Evolutionary conservation across 2,888 invertebrate species (phyloP).

Genomic region (Dynastes hyllus): DNA sequence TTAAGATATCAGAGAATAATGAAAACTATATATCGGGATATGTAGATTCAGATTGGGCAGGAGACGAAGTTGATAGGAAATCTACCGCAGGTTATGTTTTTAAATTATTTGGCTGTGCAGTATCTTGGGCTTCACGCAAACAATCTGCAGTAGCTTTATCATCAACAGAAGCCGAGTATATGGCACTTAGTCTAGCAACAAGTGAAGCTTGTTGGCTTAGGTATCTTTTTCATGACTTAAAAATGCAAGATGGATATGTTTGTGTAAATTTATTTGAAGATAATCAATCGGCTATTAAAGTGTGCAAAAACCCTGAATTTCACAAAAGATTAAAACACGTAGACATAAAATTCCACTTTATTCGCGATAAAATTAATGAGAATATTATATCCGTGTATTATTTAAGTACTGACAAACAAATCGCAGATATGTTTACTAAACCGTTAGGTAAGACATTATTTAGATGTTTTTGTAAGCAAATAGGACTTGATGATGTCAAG

Average conservation of each 20-base stretch:
- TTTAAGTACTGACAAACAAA: neutral
- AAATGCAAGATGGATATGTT: neutral
- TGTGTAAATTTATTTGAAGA: neutral
- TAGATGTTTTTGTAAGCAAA: too few species aligned
- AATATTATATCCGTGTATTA: neutral
- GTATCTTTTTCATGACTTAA: conserved; percentile 3
- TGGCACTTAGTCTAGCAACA: neutral
- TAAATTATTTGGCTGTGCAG: too few species aligned
- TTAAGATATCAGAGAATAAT: neutral
- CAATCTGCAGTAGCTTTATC: too few species aligned
- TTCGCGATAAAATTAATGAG: neutral
- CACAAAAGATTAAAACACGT: conserved; percentile 30
- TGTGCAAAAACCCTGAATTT: conserved; percentile 19
- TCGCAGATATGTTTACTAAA: too few species aligned
- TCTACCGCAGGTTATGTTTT: too few species aligned
- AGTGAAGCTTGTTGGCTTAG: neutral
- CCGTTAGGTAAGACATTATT: too few species aligned
- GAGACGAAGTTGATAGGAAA: neutral
- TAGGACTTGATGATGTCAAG: too few species aligned
- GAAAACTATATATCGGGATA: neutral
- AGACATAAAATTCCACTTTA: conserved; percentile 24
- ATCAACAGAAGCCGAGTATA: neutral
- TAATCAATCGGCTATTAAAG: neutral
- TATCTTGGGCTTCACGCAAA: too few species aligned
- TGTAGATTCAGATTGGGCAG: neutral